phyloP scores from a whole-genome alignment of 2,797 vertebrate species.

The Glossophaga mutica region DNA sequence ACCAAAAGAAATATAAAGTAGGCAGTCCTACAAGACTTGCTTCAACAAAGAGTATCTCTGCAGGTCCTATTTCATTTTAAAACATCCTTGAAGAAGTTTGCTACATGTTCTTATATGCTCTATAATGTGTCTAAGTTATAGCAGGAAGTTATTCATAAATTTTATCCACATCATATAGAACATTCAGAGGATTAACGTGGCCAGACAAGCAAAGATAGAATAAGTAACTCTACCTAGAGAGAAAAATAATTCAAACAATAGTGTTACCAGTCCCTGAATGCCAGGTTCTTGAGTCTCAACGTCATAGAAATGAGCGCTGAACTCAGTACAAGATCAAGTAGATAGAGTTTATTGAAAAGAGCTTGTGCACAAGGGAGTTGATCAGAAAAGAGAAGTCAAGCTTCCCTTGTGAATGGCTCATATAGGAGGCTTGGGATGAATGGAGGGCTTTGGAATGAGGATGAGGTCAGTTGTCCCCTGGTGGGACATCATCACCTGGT shows the following conservation, averaged over 20 bases:
- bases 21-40: not conserved
- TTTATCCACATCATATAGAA: not conserved
- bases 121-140: constrained; percentile 14
- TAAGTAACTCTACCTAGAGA: not conserved
- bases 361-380: not conserved
- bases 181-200: not conserved
- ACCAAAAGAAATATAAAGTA: not conserved
- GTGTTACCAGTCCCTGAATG: not conserved
- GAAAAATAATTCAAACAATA: constrained; percentile 19
- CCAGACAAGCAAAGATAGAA: not conserved
- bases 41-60: not conserved
- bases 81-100: constrained; percentile 10
- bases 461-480: not conserved
- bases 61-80: not conserved
- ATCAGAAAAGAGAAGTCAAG: not conserved
- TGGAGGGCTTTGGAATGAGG: not conserved
- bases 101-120: not conserved
- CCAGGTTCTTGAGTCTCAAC: not conserved
- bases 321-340: not conserved
- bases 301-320: not conserved
- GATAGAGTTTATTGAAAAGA: not conserved
- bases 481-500: not conserved
- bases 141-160: not conserved
- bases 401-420: not conserved
- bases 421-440: not conserved